Percentiles rank a stretch among this genome's conserved stretches.
Conservation (phyloP, 2,797 vertebrate genomes). For the Lacerta viridis region DNA sequence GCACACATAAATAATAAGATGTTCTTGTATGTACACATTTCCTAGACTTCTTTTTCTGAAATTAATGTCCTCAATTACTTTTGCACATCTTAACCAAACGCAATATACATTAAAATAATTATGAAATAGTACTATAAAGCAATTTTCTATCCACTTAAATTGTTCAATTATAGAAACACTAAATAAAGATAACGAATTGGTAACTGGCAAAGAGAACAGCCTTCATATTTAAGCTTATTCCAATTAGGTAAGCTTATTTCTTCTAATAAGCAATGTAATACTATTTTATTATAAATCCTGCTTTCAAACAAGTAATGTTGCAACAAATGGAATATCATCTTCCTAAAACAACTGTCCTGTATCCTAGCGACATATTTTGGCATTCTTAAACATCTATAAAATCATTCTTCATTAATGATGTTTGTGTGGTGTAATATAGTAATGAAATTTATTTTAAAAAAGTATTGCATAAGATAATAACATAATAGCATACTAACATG, state of each 20-base stretch:
- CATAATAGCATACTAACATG: not conserved
- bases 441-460: not conserved
- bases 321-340: slow-evolving; percentile 45
- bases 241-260: slow-evolving; percentile 41
- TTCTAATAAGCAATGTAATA: slow-evolving; percentile 51
- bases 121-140: slow-evolving; percentile 64
- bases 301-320: slow-evolving; percentile 38
- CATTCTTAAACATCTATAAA: not conserved
- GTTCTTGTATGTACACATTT: slow-evolving; percentile 75
- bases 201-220: slow-evolving; percentile 57
- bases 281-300: slow-evolving; percentile 56
- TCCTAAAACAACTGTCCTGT: slow-evolving; percentile 22
- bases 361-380: slow-evolving; percentile 9
- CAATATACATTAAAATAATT: slow-evolving; percentile 76
- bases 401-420: slow-evolving; percentile 19
- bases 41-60: slow-evolving; percentile 71
- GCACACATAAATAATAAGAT: slow-evolving; percentile 79
- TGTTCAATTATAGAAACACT: slow-evolving; percentile 63
- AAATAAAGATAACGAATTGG: slow-evolving; percentile 74
- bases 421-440: slow-evolving; percentile 30
- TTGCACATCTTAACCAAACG: slow-evolving; percentile 74
- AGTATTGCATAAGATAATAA: not conserved
- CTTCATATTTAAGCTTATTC: slow-evolving; percentile 72
- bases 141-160: slow-evolving; percentile 69
- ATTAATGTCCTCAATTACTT: slow-evolving; percentile 80